Conservation (phyloP, 2,888 invertebrate species). For the Troglohyphantes excavatus region DNA sequence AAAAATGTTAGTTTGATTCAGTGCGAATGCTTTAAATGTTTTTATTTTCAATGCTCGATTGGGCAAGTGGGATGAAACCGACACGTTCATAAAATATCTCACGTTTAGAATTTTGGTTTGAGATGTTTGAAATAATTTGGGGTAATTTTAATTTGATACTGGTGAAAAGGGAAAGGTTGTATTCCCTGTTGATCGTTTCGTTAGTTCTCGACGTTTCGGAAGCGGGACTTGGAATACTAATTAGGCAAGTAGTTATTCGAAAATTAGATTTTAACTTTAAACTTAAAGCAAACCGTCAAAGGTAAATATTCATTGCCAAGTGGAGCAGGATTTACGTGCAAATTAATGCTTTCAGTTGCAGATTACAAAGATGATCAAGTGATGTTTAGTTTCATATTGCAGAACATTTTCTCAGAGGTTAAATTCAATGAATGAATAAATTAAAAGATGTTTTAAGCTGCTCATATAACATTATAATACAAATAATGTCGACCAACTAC, state of each 20-base stretch:
- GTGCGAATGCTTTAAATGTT: neutral
- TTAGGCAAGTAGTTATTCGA: neutral
- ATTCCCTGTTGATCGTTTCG: neutral
- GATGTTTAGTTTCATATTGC: too few relatives aligned
- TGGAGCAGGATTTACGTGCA: too few relatives aligned
- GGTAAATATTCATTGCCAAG: too few relatives aligned
- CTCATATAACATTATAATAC: too few relatives aligned
- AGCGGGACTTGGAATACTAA: neutral
- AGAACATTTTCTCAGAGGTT: too few relatives aligned
- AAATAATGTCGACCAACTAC: too few relatives aligned
- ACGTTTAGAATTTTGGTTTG: slow-evolving; percentile 1
- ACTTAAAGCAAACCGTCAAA: neutral
- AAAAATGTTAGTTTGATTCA: neutral
- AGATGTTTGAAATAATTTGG: neutral
- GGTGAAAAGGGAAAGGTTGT: neutral
- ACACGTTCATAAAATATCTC: neutral
- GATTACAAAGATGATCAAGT: too few relatives aligned
- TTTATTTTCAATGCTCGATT: neutral
- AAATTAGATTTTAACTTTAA: neutral
- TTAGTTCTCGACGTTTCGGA: neutral
- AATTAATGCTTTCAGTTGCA: too few relatives aligned
- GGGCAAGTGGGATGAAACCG: neutral
- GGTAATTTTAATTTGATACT: neutral
- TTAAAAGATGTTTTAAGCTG: too few relatives aligned
- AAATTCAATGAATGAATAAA: too few relatives aligned